A percentile compares a stretch with the other conserved stretches of the same genome.
These are phyloP conservation scores for Gymnoscopelus microlampas DNA, from an alignment of 2,797 vertebrate species.

Conservation along the genomic window DNA sequence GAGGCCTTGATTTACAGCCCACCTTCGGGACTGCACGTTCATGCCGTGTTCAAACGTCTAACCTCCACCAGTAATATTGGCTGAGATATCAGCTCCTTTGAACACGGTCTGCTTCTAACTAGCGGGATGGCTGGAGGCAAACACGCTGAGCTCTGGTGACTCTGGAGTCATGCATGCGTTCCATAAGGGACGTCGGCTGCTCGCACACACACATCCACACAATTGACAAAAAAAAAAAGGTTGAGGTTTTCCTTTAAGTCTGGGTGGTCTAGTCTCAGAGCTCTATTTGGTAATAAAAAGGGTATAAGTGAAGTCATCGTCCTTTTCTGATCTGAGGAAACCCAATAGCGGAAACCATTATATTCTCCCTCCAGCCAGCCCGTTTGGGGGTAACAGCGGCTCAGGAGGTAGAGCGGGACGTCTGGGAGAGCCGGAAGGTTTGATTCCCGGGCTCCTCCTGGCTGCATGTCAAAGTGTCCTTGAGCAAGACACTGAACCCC, in stretches of 20 bases:
- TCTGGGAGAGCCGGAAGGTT: too few relatives aligned
- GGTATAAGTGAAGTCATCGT: neutral
- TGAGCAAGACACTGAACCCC: too few relatives aligned
- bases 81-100: constrained; percentile 13
- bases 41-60: constrained; percentile 17
- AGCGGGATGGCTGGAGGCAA: neutral
- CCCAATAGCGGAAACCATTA: too few relatives aligned
- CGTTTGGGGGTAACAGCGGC: too few relatives aligned
- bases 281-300: neutral
- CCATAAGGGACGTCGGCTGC: constrained; percentile 20
- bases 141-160: neutral
- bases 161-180: neutral
- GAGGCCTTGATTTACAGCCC: constrained; percentile 13
- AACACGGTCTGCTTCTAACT: neutral
- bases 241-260: neutral
- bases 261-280: neutral
- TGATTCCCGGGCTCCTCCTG: too few relatives aligned
- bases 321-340: neutral
- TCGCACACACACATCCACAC: neutral
- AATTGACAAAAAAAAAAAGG: neutral
- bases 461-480: too few relatives aligned
- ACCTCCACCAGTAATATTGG: constrained; percentile 9
- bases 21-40: constrained; percentile 7
- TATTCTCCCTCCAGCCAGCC: too few relatives aligned
- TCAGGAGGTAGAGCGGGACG: too few relatives aligned